Evolutionary conservation across 2,797 vertebrate genomes (phyloP).

Genomic region (Gadopsis marmoratus): DNA sequence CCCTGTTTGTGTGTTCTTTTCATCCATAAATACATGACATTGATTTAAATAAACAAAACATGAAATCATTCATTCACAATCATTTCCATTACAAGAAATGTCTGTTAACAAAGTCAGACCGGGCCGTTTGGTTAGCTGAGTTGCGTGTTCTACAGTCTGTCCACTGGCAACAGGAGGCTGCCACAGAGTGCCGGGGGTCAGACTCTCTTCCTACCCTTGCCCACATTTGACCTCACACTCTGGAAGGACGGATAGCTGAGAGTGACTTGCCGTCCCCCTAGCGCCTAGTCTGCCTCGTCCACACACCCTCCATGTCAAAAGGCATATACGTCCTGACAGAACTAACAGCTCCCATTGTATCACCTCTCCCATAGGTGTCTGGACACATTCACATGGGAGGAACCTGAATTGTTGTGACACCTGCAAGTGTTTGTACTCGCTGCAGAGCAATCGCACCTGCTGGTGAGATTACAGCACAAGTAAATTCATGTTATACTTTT

Average conservation of each 20-base stretch:
- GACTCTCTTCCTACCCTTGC: conserved; percentile 22
- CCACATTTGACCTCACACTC: conserved; percentile 63
- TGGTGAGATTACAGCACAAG: conserved; percentile 24
- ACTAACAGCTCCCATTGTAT: conserved; percentile 66
- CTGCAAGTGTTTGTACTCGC: conserved; percentile 61
- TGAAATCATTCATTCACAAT: background rate
- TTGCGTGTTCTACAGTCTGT: conserved; percentile 6
- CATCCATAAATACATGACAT: background rate
- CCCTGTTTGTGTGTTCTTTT: background rate
- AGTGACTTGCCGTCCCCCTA: conserved; percentile 37
- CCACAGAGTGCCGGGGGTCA: conserved; percentile 19
- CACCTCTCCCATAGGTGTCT: conserved; percentile 69
- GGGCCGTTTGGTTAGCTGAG: conserved; percentile 19
- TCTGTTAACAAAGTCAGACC: background rate
- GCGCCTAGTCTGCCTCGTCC: conserved; percentile 29
- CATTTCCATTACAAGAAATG: background rate
- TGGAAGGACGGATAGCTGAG: conserved; percentile 20
- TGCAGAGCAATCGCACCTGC: conserved; percentile 54
- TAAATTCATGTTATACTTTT: background rate
- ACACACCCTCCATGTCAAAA: conserved; percentile 48
- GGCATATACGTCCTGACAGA: conserved; percentile 58
- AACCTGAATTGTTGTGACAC: conserved; percentile 63
- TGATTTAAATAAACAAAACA: background rate
- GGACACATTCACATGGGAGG: conserved; percentile 48
- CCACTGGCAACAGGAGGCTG: conserved; percentile 24